Evolutionary conservation across 2,113 vertebrate genomes (phyloP).

Genomic region (Ellobius talpinus): DNA sequence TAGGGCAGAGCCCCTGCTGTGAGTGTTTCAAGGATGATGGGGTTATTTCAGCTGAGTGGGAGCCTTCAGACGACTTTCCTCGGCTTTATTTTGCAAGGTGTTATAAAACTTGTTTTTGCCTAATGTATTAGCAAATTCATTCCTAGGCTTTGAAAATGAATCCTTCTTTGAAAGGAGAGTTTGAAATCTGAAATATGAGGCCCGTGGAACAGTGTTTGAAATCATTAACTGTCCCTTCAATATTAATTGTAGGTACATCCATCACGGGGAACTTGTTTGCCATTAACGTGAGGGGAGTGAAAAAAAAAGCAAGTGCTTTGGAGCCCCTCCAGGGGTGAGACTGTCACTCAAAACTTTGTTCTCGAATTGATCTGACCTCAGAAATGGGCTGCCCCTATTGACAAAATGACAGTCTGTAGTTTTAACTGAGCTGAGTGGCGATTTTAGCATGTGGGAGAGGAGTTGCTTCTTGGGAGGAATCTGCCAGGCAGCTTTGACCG

Average conservation of each 20-base stretch:
- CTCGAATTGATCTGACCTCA: conserved; percentile 71
- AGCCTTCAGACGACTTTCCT: conserved; percentile 65
- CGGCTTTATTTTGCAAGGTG: conserved; percentile 66
- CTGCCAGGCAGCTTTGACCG: background rate
- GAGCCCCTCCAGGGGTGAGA: conserved; percentile 37
- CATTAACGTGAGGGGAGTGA: conserved; percentile 60
- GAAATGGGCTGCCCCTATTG: conserved; percentile 68
- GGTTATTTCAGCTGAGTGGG: conserved; percentile 55
- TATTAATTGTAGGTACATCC: conserved; percentile 78
- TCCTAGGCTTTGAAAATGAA: conserved; percentile 73
- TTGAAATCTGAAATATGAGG: conserved; percentile 82
- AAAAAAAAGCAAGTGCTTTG: background rate
- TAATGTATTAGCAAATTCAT: conserved; percentile 75
- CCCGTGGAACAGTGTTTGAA: conserved; percentile 41
- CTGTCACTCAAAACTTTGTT: conserved; percentile 74
- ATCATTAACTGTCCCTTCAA: conserved; percentile 77
- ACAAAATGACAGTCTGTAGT: conserved; percentile 68
- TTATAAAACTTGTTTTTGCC: conserved; percentile 71
- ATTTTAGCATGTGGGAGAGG: conserved; percentile 30
- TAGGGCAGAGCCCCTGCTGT: background rate
- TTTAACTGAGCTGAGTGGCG: conserved; percentile 67
- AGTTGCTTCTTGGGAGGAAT: conserved; percentile 1
- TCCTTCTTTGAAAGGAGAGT: conserved; percentile 74
- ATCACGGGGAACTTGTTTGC: conserved; percentile 73
- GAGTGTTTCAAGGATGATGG: conserved; percentile 67